phyloP scores from a whole-genome alignment of 2,888 invertebrate species.

The Sminthurinus aureus region DNA sequence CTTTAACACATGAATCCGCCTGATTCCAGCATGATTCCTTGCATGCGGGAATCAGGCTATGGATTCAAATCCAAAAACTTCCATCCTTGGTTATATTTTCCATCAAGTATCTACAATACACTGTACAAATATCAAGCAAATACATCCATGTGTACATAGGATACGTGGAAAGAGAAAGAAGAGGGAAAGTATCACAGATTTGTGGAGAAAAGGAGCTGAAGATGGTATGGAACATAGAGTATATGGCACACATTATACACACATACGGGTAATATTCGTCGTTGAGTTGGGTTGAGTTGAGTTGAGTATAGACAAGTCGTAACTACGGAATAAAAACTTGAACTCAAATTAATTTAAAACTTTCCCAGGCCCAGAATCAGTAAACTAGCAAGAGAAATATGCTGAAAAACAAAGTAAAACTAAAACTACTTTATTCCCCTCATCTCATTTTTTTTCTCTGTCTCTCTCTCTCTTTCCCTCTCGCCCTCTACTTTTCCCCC shows the following conservation, averaged over 20 bases:
- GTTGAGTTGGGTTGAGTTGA: not conserved
- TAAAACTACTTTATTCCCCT: conserved; percentile 40
- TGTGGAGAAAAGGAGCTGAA: not conserved
- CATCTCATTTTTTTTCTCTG: conserved; percentile 23
- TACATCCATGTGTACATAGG: not conserved
- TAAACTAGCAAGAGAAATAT: conserved; percentile 49
- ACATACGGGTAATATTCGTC: conserved; percentile 3
- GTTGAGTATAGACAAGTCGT: not conserved
- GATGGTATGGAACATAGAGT: not conserved
- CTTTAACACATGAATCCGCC: too few species aligned
- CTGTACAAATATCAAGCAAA: too few species aligned
- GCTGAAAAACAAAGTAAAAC: conserved; percentile 49
- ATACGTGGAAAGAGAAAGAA: not conserved
- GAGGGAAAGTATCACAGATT: not conserved
- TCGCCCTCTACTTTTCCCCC: not conserved
- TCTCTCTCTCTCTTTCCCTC: conserved; percentile 31
- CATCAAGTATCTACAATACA: too few species aligned
- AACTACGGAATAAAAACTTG: conserved; percentile 49
- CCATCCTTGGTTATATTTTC: too few species aligned
- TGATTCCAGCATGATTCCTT: too few species aligned
- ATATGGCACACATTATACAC: not conserved
- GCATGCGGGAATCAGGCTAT: too few species aligned
- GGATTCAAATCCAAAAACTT: too few species aligned
- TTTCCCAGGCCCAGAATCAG: conserved; percentile 49
- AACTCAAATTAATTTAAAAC: conserved; percentile 60